Evolutionary conservation across 2,888 invertebrate species (phyloP).

Genomic region (Mesorhabditis belari): DNA sequence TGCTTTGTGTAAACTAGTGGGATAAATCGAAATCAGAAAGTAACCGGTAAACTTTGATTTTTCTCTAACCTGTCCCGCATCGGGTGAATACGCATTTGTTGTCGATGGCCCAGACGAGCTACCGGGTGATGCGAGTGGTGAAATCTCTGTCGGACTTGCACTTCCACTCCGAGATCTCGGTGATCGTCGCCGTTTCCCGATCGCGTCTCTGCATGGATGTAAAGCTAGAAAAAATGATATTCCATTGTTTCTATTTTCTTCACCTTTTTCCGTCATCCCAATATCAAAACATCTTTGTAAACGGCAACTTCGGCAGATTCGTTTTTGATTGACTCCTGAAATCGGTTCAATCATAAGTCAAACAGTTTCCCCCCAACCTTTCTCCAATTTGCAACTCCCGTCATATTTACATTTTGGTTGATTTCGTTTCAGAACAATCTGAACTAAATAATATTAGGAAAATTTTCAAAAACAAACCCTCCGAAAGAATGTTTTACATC

Average conservation of each 20-base stretch:
- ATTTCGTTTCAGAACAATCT: slow-evolving; percentile 15
- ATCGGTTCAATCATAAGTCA: not conserved
- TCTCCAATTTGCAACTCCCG: slow-evolving; percentile 22
- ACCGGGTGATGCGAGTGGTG: not conserved
- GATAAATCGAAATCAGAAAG: no score
- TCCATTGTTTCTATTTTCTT: not conserved
- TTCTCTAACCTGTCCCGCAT: not conserved
- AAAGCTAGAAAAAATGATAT: slow-evolving; percentile 14
- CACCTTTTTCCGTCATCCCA: slow-evolving; percentile 29
- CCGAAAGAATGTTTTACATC: slow-evolving; percentile 28
- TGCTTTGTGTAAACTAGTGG: no score
- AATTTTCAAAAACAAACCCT: slow-evolving; percentile 10
- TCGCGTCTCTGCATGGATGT: slow-evolving; percentile 26
- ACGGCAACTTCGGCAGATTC: slow-evolving; percentile 27
- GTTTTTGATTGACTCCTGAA: slow-evolving; percentile 17
- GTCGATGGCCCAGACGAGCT: not conserved
- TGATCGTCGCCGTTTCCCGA: slow-evolving; percentile 16
- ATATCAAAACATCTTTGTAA: slow-evolving; percentile 23
- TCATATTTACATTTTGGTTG: slow-evolving; percentile 24
- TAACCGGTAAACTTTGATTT: no score
- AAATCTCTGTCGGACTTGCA: not conserved
- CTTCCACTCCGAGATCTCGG: not conserved
- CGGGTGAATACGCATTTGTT: not conserved
- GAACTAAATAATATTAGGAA: not conserved
- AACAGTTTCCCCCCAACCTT: slow-evolving; percentile 10